These are phyloP conservation scores for Drosophila trichaetosa DNA, from an alignment of 2,888 invertebrate genomes.

Conservation along the genomic window DNA sequence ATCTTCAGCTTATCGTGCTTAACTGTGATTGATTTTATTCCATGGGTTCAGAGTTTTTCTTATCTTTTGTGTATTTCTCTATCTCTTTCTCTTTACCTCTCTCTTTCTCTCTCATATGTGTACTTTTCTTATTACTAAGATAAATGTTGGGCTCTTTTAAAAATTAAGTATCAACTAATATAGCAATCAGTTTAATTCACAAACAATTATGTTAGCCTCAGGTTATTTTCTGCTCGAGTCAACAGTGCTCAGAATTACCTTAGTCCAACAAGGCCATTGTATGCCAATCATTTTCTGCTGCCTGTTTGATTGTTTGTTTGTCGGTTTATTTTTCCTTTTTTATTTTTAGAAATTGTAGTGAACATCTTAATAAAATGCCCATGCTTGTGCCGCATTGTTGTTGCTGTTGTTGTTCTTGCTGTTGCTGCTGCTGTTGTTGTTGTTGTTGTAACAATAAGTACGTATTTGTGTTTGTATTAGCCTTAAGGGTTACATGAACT, in stretches of 20 bases:
- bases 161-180: neutral
- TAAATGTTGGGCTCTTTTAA: too few relatives aligned
- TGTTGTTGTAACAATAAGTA: conserved; percentile 35
- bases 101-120: too few relatives aligned
- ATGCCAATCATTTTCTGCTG: neutral
- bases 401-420: conserved; percentile 8
- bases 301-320: neutral
- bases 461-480: conserved; percentile 58
- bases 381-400: conserved; percentile 43
- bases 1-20: neutral
- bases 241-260: conserved; percentile 30
- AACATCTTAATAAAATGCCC: conserved; percentile 45
- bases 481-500: conserved; percentile 61
- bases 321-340: conserved; percentile 2
- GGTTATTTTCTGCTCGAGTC: conserved; percentile 1
- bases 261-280: neutral
- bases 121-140: too few relatives aligned
- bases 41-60: too few relatives aligned
- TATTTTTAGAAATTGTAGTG: conserved; percentile 19
- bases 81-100: too few relatives aligned
- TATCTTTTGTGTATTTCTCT: too few relatives aligned
- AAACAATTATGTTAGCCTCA: neutral
- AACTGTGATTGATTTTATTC: neutral
- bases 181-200: neutral
- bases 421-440: conserved; percentile 12